These are phyloP conservation scores for Semnornis frantzii DNA, from an alignment of 2,113 vertebrate genomes.

Conservation along the genomic window DNA sequence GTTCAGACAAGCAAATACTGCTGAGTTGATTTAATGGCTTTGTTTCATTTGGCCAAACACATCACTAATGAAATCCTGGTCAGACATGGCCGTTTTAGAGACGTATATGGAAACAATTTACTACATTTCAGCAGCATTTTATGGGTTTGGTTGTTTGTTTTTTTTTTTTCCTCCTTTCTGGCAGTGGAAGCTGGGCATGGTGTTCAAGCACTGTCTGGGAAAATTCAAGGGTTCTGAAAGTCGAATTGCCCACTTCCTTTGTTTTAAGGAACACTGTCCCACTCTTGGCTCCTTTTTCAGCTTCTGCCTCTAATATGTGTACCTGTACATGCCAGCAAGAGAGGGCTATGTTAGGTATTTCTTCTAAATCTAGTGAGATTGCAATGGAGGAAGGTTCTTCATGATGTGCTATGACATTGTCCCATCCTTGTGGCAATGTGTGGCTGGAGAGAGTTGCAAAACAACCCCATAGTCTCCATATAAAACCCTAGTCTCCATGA, in stretches of 20 bases:
- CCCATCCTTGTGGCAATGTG: neutral
- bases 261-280: neutral
- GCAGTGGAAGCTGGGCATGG: neutral
- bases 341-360: neutral
- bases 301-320: neutral
- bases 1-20: neutral
- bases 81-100: neutral
- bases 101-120: conserved; percentile 37
- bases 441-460: neutral
- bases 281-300: neutral
- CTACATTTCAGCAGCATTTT: neutral
- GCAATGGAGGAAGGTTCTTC: neutral
- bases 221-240: conserved; percentile 25
- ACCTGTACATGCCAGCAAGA: neutral
- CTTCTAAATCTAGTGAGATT: neutral
- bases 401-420: neutral
- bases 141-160: too few species aligned
- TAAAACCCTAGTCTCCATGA: neutral
- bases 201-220: conserved; percentile 2
- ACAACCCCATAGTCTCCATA: neutral
- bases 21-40: neutral
- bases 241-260: neutral
- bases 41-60: neutral
- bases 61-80: neutral
- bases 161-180: neutral